Conservation (phyloP, 2,797 vertebrate genomes). For the Melanotaenia parkinsoni region DNA sequence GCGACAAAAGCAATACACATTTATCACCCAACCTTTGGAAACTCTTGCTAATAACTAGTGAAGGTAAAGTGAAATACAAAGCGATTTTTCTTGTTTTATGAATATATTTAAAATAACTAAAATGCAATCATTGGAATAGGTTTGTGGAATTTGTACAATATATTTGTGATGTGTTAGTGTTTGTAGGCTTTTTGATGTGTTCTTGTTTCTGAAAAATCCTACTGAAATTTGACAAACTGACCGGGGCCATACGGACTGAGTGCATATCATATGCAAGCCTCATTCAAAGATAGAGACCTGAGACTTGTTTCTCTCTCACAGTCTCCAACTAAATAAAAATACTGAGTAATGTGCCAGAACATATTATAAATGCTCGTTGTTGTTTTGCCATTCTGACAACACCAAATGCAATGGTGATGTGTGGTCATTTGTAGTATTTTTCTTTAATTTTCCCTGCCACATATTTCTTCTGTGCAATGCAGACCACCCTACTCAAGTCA, state of each 20-base stretch:
- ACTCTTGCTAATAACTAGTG: not conserved
- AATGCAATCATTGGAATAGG: too few relatives aligned
- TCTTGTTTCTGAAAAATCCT: too few relatives aligned
- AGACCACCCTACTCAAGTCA: slow-evolving; percentile 30
- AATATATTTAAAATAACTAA: too few relatives aligned
- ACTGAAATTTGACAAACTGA: not conserved
- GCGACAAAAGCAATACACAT: slow-evolving; percentile 7
- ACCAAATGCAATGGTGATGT: slow-evolving; percentile 35
- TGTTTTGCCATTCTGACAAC: slow-evolving; percentile 41
- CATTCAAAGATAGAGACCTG: slow-evolving; percentile 24
- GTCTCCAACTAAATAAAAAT: slow-evolving; percentile 13
- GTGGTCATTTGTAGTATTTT: slow-evolving; percentile 32
- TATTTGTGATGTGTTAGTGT: too few relatives aligned
- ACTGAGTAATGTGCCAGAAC: slow-evolving; percentile 39
- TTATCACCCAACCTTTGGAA: not conserved
- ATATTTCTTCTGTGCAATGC: slow-evolving; percentile 20
- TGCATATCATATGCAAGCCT: slow-evolving; percentile 11
- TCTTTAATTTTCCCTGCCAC: slow-evolving; percentile 41
- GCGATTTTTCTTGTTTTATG: not conserved
- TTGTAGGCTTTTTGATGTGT: too few relatives aligned
- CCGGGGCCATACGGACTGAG: not conserved
- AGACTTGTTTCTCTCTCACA: slow-evolving; percentile 39
- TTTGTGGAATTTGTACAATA: too few relatives aligned
- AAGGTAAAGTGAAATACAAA: not conserved
- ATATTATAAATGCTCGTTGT: slow-evolving; percentile 53